Evolutionary conservation across 2,888 invertebrate species (phyloP).

Genomic region (Leucoma salicis): DNA sequence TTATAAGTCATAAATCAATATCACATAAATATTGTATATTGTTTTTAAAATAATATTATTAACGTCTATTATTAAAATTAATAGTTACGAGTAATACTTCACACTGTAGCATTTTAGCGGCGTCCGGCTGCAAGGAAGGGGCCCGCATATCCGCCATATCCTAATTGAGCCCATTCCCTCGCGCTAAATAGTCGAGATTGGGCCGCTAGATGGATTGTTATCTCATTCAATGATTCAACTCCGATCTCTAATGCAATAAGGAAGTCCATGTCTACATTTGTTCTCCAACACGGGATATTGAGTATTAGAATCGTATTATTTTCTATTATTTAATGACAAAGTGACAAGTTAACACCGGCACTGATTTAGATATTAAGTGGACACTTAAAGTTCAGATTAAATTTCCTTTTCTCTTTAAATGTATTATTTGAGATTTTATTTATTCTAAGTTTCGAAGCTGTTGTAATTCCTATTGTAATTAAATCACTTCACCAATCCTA

Average conservation of each 20-base stretch:
- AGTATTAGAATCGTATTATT: constrained; percentile 45
- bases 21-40: too few species aligned
- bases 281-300: constrained; percentile 56
- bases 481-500: too few species aligned
- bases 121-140: constrained; percentile 56
- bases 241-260: constrained; percentile 67
- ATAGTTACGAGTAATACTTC: too few species aligned
- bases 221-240: constrained; percentile 69
- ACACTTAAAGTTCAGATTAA: constrained; percentile 21
- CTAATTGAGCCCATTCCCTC: constrained; percentile 76
- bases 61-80: too few species aligned
- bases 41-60: too few species aligned
- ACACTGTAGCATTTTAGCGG: constrained; percentile 45
- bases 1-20: too few species aligned
- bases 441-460: too few species aligned
- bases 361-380: constrained; percentile 33
- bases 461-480: too few species aligned
- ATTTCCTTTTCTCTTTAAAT: constrained; percentile 3
- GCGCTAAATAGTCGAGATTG: constrained; percentile 78
- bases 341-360: constrained; percentile 29
- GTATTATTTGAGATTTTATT: too few species aligned
- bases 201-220: constrained; percentile 64
- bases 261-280: constrained; percentile 64
- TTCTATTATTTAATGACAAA: constrained; percentile 39
- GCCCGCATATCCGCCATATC: constrained; percentile 78